Conservation (phyloP, 2,888 invertebrate genomes). For the Hydrotaea diabolus region DNA sequence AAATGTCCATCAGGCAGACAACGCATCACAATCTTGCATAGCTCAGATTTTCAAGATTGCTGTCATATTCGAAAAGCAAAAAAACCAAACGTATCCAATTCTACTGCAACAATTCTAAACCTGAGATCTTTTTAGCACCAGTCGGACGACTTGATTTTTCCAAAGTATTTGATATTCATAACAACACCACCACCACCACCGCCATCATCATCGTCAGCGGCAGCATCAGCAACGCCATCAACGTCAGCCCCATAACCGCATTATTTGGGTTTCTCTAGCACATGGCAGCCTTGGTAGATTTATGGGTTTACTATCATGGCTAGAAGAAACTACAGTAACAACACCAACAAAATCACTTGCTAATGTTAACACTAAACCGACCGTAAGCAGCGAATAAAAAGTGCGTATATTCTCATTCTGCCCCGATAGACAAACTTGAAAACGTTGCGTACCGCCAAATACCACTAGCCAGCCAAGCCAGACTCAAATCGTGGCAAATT, state of each 20-base stretch:
- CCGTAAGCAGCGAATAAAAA: background rate
- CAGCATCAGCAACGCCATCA: background rate
- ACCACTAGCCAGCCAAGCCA: too few relatives aligned
- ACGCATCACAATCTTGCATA: too few relatives aligned
- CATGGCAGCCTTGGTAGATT: background rate
- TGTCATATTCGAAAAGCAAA: too few relatives aligned
- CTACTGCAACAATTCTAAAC: background rate
- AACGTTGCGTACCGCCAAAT: background rate
- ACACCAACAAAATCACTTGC: background rate
- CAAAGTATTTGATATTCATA: slow-evolving; percentile 3
- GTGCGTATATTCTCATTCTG: background rate
- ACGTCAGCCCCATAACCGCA: slow-evolving; percentile 4
- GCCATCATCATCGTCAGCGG: background rate
- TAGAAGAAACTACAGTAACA: background rate
- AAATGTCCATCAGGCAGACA: too few relatives aligned
- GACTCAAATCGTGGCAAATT: background rate
- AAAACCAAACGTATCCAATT: background rate
- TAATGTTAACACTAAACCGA: background rate
- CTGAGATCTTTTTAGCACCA: background rate
- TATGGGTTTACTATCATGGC: background rate
- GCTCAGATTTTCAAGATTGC: too few relatives aligned
- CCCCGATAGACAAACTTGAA: background rate
- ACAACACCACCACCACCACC: background rate
- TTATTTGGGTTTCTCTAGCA: slow-evolving; percentile 7
- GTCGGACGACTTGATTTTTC: background rate